These are phyloP conservation scores for Rotaria socialis DNA, from an alignment of 2,888 invertebrate species.

Conservation along the genomic window DNA sequence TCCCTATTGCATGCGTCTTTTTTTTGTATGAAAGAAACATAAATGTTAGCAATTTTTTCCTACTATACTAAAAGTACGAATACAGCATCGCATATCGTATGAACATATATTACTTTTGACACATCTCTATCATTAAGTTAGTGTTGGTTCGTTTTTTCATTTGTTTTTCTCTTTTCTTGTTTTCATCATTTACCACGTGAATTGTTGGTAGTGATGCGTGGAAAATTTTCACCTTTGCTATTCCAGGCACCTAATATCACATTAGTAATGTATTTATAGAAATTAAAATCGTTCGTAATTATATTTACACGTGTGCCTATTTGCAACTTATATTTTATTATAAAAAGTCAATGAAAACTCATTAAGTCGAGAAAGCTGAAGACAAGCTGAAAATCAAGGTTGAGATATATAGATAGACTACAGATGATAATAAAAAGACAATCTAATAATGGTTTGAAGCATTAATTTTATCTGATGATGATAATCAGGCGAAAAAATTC, in stretches of 20 bases:
- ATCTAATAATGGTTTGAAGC: background rate
- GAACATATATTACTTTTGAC: background rate
- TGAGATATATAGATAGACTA: background rate
- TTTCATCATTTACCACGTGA: background rate
- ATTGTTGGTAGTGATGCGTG: background rate
- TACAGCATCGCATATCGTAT: background rate
- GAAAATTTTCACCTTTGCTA: background rate
- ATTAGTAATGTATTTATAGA: background rate
- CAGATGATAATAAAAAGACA: background rate
- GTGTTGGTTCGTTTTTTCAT: background rate
- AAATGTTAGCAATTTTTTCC: background rate
- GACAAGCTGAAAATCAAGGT: background rate
- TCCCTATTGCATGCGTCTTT: background rate
- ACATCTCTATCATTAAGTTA: background rate
- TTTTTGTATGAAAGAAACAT: background rate
- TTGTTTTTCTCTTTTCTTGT: background rate
- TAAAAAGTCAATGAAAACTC: background rate
- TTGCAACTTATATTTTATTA: background rate
- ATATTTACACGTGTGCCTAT: background rate
- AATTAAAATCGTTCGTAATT: background rate
- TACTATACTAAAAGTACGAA: background rate
- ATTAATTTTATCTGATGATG: conserved; percentile 2
- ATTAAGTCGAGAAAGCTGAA: background rate
- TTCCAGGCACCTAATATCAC: background rate
- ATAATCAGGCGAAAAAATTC: background rate